A percentile compares a stretch with the other conserved stretches of the same genome.
Evolutionary conservation across 2,113 vertebrate species (phyloP).

Genomic region (Ivindomyrus marchei): DNA sequence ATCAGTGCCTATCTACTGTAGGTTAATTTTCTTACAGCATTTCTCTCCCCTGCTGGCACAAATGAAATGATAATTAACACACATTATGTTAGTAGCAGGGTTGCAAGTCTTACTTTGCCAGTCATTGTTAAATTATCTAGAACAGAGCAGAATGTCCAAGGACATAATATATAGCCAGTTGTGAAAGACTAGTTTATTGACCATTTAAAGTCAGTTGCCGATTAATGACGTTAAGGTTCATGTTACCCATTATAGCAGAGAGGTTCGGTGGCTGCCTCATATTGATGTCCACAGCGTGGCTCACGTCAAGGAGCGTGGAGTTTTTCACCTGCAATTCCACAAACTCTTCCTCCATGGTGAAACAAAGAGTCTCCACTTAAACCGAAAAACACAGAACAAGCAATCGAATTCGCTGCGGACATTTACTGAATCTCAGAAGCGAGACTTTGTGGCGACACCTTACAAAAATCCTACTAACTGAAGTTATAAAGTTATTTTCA

Average conservation of each 20-base stretch:
- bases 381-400: background rate
- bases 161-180: background rate
- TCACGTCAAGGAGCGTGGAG: slow-evolving; percentile 78
- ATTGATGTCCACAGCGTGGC: slow-evolving; percentile 63
- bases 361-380: slow-evolving; percentile 18
- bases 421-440: background rate
- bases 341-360: slow-evolving; percentile 16
- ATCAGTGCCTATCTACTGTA: background rate
- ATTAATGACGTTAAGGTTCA: background rate
- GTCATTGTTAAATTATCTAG: background rate
- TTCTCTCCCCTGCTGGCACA: background rate
- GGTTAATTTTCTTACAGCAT: background rate
- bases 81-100: background rate
- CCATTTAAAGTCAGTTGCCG: background rate
- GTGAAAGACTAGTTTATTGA: background rate
- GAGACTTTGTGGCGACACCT: background rate
- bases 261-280: slow-evolving; percentile 61
- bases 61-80: background rate
- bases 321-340: slow-evolving; percentile 56
- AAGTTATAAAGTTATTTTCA: background rate
- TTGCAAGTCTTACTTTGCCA: background rate
- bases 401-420: background rate
- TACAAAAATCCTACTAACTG: background rate
- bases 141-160: background rate
- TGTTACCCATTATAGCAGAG: slow-evolving; percentile 72